Conservation (phyloP, 2,888 invertebrate species). For the Hecatera dysodea region DNA sequence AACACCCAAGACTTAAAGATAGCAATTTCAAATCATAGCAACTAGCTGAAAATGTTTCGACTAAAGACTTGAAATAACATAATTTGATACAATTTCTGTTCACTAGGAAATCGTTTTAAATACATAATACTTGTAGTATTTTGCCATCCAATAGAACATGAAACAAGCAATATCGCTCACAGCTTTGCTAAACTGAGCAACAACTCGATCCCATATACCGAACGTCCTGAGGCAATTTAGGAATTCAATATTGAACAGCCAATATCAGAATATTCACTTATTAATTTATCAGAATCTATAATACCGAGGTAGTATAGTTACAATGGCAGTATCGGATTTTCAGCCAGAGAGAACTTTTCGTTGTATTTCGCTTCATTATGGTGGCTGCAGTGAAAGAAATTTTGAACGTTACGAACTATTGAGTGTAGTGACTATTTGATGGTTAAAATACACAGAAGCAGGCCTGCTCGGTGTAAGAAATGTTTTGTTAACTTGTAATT, state of each 20-base stretch:
- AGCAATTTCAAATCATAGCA: constrained; percentile 16
- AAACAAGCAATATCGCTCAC: constrained; percentile 3
- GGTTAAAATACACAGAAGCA: not conserved
- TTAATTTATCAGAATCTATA: constrained; percentile 11
- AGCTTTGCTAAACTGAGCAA: not conserved
- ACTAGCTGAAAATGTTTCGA: constrained; percentile 11
- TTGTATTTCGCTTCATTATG: not conserved
- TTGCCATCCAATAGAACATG: not conserved
- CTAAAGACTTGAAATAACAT: not conserved
- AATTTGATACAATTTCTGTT: not conserved
- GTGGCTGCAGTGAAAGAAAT: not conserved
- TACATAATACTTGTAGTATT: not conserved
- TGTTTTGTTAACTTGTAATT: no score
- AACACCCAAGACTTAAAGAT: constrained; percentile 1
- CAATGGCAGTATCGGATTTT: not conserved
- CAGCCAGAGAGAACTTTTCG: not conserved
- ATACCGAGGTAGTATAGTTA: not conserved
- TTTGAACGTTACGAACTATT: no score
- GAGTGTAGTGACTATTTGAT: not conserved
- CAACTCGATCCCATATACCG: constrained; percentile 11
- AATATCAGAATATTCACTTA: constrained; percentile 11
- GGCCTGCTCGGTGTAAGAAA: not conserved
- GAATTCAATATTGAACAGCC: constrained; percentile 22
- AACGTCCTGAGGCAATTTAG: constrained; percentile 6
- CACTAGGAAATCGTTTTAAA: not conserved